A percentile compares a stretch with the other conserved stretches of the same genome.
phyloP scores from a whole-genome alignment of 2,113 vertebrate species.

The Oryzias woworae region DNA sequence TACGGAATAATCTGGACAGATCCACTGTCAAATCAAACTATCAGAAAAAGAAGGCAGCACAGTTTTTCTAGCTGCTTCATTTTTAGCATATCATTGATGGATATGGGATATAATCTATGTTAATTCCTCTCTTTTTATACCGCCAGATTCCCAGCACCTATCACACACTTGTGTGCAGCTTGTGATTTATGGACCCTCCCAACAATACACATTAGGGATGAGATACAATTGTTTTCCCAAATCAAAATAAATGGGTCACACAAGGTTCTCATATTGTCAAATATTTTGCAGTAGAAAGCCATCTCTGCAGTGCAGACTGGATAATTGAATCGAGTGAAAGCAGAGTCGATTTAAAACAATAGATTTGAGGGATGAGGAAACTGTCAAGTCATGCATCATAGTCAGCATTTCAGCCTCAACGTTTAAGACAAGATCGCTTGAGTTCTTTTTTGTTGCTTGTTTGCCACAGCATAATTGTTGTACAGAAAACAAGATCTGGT shows the following conservation, averaged over 20 bases:
- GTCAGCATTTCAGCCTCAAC: conserved; percentile 56
- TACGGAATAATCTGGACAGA: too few species aligned
- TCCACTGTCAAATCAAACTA: conserved; percentile 17
- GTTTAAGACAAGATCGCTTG: conserved; percentile 56
- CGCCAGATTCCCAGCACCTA: conserved; percentile 34
- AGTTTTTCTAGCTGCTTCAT: conserved; percentile 5
- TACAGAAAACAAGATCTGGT: conserved; percentile 12
- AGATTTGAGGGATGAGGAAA: conserved; percentile 77
- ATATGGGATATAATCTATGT: conserved; percentile 56
- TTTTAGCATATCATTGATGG: conserved; percentile 40
- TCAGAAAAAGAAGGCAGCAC: not conserved
- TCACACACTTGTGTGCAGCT: conserved; percentile 23
- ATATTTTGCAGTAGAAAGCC: conserved; percentile 74
- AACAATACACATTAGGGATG: conserved; percentile 70
- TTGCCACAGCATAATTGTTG: conserved; percentile 24
- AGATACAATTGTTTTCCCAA: conserved; percentile 78
- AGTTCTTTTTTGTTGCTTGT: conserved; percentile 55
- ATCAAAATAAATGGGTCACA: conserved; percentile 83
- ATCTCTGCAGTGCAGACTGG: conserved; percentile 79
- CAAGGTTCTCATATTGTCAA: conserved; percentile 81
- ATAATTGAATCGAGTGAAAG: conserved; percentile 85
- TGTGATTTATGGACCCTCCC: conserved; percentile 71
- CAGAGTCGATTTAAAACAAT: conserved; percentile 83
- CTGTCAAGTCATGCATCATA: conserved; percentile 72
- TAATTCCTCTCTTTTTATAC: conserved; percentile 56